These are phyloP conservation scores for Cephus nigrinus DNA, from an alignment of 2,888 invertebrate genomes.

Conservation along the genomic window DNA sequence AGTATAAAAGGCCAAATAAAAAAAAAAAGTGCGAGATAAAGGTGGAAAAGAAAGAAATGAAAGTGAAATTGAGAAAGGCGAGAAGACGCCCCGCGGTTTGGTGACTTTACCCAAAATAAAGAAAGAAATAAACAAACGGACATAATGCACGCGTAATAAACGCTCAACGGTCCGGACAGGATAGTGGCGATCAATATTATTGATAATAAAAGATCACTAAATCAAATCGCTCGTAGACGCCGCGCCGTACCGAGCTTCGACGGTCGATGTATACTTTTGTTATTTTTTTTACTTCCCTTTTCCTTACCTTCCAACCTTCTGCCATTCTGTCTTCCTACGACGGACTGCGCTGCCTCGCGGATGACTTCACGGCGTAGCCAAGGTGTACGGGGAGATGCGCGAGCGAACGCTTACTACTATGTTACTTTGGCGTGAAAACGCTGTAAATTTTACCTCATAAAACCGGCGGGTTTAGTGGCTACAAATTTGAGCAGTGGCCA, in stretches of 20 bases:
- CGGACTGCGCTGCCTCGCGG: not conserved
- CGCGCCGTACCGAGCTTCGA: not conserved
- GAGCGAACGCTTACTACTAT: constrained; percentile 43
- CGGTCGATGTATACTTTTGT: not conserved
- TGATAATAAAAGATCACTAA: constrained; percentile 50
- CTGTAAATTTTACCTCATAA: constrained; percentile 59
- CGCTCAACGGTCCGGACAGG: constrained; percentile 18
- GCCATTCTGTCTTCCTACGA: not conserved
- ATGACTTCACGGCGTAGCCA: not conserved
- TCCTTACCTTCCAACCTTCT: not conserved
- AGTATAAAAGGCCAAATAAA: not conserved
- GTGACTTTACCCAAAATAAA: constrained; percentile 8
- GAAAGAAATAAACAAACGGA: not conserved
- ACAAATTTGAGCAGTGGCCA: constrained; percentile 58
- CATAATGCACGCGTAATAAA: constrained; percentile 11
- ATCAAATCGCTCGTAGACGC: constrained; percentile 37
- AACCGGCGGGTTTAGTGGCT: constrained; percentile 60
- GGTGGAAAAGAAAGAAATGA: not conserved
- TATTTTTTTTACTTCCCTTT: not conserved
- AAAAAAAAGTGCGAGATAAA: not conserved
- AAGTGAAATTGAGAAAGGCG: not conserved
- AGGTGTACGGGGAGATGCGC: not conserved
- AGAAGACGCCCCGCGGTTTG: not conserved
- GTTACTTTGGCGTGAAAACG: constrained; percentile 60
- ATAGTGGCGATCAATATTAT: constrained; percentile 41